Conservation (phyloP, 2,888 invertebrate species). For the Cheilosia urbana region DNA sequence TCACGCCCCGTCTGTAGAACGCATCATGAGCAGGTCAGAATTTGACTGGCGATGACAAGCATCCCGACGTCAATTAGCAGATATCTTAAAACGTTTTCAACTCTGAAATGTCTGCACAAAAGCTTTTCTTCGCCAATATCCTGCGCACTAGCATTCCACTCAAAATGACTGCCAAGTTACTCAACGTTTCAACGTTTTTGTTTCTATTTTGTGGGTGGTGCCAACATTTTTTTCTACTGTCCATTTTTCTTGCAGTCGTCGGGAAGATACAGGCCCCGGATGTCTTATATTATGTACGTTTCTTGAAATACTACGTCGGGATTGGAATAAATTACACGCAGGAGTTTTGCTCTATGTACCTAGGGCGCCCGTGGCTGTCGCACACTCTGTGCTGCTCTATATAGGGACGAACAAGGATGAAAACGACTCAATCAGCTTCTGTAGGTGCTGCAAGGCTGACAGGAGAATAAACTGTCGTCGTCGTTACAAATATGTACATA, state of each 20-base stretch:
- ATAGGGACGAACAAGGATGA: constrained; percentile 53
- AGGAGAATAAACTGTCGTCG: constrained; percentile 26
- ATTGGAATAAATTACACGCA: constrained; percentile 79
- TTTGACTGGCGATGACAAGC: constrained; percentile 11
- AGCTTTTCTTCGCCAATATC: constrained; percentile 18
- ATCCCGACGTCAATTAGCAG: constrained; percentile 11
- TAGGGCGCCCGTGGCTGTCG: constrained; percentile 45
- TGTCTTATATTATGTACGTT: constrained; percentile 78
- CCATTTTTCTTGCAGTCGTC: constrained; percentile 78
- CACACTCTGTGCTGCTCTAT: constrained; percentile 43
- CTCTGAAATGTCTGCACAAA: constrained; percentile 69
- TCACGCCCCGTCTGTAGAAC: neutral
- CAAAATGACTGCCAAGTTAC: constrained; percentile 55
- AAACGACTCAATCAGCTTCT: constrained; percentile 70
- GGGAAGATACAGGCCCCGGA: constrained; percentile 75
- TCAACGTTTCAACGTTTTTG: constrained; percentile 52
- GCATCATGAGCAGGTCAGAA: neutral
- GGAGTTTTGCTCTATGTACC: constrained; percentile 71
- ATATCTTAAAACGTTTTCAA: constrained; percentile 1
- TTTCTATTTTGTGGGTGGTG: constrained; percentile 75
- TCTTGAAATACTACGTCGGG: constrained; percentile 79
- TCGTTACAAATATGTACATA: constrained; percentile 26
- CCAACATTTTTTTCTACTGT: constrained; percentile 75
- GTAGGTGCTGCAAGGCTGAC: constrained; percentile 52
- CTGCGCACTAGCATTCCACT: constrained; percentile 55